phyloP scores from a whole-genome alignment of 2,113 vertebrate genomes.

The Antechinus flavipes region DNA sequence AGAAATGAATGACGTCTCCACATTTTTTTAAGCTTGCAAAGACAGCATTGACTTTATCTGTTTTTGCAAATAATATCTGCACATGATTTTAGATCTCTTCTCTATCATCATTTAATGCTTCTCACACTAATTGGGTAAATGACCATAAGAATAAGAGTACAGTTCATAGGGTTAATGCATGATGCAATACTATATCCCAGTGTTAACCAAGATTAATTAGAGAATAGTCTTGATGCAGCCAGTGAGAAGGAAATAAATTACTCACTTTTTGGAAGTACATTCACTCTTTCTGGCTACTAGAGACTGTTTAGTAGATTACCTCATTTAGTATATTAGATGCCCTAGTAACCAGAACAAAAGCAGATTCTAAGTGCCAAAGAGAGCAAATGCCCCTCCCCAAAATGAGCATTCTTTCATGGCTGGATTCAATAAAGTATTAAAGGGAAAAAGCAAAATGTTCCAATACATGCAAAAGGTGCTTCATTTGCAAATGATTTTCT shows the following conservation, averaged over 20 bases:
- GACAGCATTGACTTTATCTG: not conserved
- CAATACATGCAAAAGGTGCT: not conserved
- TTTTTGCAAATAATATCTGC: not conserved
- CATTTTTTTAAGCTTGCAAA: not conserved
- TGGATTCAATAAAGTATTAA: not conserved
- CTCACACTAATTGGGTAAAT: not conserved
- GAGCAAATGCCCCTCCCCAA: slow-evolving; percentile 10
- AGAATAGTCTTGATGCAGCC: slow-evolving; percentile 15
- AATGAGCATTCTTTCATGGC: not conserved
- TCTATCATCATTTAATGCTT: slow-evolving; percentile 7
- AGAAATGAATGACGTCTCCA: not conserved
- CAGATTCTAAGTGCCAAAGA: not conserved
- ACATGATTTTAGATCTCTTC: not conserved
- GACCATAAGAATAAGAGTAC: not conserved
- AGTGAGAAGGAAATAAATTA: slow-evolving; percentile 51
- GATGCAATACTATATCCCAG: slow-evolving; percentile 30
- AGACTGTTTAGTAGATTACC: slow-evolving; percentile 47
- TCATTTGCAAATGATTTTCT: not conserved
- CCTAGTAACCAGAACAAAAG: slow-evolving; percentile 62
- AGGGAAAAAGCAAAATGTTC: not conserved
- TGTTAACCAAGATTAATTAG: slow-evolving; percentile 42
- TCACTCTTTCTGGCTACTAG: slow-evolving; percentile 53
- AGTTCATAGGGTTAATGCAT: slow-evolving; percentile 20
- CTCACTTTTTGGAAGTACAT: slow-evolving; percentile 58
- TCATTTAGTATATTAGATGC: slow-evolving; percentile 42